Base-by-base conservation (phyloP, 2,888 invertebrate genomes). In the Antitype chi region DNA sequence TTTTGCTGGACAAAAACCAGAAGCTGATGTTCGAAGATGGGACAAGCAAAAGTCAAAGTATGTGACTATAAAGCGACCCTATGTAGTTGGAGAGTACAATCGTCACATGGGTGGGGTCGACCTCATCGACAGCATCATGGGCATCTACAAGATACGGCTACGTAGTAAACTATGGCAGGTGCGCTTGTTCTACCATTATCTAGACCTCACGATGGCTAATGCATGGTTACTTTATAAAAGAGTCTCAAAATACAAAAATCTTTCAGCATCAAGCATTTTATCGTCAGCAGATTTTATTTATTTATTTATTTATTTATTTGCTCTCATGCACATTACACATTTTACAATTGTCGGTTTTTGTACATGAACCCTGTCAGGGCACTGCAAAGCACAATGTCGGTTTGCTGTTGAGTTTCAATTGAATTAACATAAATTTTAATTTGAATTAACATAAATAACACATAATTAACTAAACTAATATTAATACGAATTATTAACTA, bases 21-120 rank as follows among this genome's bases (percentile, higher is more conserved):
- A 68, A 38, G 1, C 68, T n/a, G 53, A 68, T n/a, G 68, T 68
- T 38, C n/a, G 53, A 23, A 68, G 68, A 38, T 68, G 38, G 68
- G 68, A 68, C 17, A 68, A 38, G 11, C 53, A 68, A 9, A 55
- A 68, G 0, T 38, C 68, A 38, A 55, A 4, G n/a, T 68, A 68
- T 23, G 32, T 53, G 13, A 67, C 0, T 8, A 68, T 68, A 68
- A 68, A 55, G 9, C 32, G 53, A 38, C 68, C 68, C 17, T 8
- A 68, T 23, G 38, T 68, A 0, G 67, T 53, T 3, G 52, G 67
- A 68, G 52, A 53, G 67, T 67, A 72, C n/a, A 73, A n/a, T n/a
- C n/a, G n/a, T n/a, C n/a, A n/a, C n/a, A n/a, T n/a, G n/a, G n/a
- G 72, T 32, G 72, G 72, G 1, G 64, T 67, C 2, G 52, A 66